These are phyloP conservation scores for Epinotia nisella DNA, from an alignment of 2,888 invertebrate species.

Conservation along the genomic window DNA sequence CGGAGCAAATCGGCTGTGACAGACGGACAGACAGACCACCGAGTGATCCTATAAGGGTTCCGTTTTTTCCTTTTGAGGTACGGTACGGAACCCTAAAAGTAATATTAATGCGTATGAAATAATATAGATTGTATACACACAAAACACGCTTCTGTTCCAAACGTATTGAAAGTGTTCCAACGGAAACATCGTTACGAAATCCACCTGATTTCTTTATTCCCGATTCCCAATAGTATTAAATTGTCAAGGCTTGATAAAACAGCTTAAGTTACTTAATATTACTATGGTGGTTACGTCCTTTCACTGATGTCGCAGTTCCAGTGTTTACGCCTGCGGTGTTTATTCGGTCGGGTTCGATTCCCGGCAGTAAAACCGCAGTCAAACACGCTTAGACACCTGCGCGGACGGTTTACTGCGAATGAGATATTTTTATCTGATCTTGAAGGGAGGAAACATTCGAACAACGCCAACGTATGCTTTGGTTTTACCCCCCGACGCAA, in stretches of 20 bases:
- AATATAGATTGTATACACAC: background rate
- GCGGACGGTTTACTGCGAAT: conserved; percentile 35
- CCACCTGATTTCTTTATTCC: conserved; percentile 12
- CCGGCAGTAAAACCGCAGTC: conserved; percentile 56
- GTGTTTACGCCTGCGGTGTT: conserved; percentile 22
- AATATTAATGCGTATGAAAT: too few relatives aligned
- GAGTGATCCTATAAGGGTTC: too few relatives aligned
- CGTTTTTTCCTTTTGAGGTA: too few relatives aligned
- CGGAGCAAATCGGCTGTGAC: too few relatives aligned
- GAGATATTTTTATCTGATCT: conserved; percentile 25
- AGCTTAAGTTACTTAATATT: background rate
- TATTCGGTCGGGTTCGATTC: conserved; percentile 52
- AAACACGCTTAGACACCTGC: conserved; percentile 56
- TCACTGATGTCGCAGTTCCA: background rate
- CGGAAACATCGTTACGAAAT: background rate
- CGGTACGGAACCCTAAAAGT: too few relatives aligned
- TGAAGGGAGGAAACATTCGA: background rate
- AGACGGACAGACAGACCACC: too few relatives aligned
- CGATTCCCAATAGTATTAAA: conserved; percentile 14
- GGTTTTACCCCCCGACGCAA: too few relatives aligned
- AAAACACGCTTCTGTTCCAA: background rate
- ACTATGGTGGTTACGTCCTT: background rate
- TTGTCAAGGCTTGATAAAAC: background rate
- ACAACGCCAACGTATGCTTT: background rate
- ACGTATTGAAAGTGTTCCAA: conserved; percentile 7